These are phyloP conservation scores for Philhelius pedissequus DNA, from an alignment of 2,888 invertebrate genomes.

Conservation along the genomic window DNA sequence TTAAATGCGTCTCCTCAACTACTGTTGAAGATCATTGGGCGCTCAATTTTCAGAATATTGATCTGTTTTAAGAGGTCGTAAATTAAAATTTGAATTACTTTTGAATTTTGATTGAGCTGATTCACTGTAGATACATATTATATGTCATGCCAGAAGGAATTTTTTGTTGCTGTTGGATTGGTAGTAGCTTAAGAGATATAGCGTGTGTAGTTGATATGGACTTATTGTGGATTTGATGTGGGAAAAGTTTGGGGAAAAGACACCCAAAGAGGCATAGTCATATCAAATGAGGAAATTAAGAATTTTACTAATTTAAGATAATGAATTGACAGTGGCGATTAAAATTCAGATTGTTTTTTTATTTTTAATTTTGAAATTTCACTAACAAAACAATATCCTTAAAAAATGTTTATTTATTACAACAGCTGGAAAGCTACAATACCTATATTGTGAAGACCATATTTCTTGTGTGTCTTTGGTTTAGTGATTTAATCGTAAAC, in stretches of 20 bases:
- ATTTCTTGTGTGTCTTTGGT: not conserved
- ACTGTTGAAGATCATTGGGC: slow-evolving; percentile 8
- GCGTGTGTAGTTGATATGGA: not conserved
- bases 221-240: not conserved
- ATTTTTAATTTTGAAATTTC: not conserved
- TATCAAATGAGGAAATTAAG: not conserved
- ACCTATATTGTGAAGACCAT: not conserved
- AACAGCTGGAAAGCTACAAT: not conserved
- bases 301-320: not conserved
- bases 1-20: not conserved
- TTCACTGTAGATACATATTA: not conserved
- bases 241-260: not conserved
- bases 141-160: not conserved
- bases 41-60: not conserved
- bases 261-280: not conserved
- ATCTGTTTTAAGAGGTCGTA: not conserved
- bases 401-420: not conserved
- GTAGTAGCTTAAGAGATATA: not conserved
- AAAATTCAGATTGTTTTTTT: not conserved
- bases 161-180: not conserved
- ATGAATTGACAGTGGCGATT: not conserved
- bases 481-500: too few relatives aligned
- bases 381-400: not conserved
- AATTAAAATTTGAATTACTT: slow-evolving; percentile 10
- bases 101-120: slow-evolving; percentile 23